Conservation (phyloP, 2,113 vertebrate species). For the Carassius carassius region DNA sequence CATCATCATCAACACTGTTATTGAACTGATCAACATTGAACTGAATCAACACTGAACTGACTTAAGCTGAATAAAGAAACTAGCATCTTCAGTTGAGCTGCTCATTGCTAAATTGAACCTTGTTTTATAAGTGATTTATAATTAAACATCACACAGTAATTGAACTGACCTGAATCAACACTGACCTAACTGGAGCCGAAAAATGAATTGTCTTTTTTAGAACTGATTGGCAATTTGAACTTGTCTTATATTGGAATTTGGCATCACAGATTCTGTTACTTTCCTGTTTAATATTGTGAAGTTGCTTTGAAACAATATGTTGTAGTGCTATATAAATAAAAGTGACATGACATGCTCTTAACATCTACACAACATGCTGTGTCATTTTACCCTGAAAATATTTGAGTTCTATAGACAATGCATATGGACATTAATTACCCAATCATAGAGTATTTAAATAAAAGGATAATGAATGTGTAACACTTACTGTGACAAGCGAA, state of each 20-base stretch:
- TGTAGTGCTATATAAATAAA: neutral
- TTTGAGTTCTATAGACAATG: neutral
- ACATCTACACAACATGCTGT: neutral
- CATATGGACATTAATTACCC: neutral
- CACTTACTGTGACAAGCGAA: conserved; percentile 97
- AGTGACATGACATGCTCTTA: neutral
- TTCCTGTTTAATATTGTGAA: neutral
- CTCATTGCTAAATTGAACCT: no score
- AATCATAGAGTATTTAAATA: neutral
- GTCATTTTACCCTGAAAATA: neutral
- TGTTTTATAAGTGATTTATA: no score
- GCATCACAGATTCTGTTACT: neutral
- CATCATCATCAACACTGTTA: no score
- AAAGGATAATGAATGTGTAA: neutral
- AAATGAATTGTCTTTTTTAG: neutral
- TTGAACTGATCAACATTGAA: no score
- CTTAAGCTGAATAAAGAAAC: no score
- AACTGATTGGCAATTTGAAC: neutral
- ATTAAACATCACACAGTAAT: neutral
- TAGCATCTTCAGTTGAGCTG: no score
- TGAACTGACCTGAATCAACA: neutral
- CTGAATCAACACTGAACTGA: no score
- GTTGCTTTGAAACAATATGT: neutral
- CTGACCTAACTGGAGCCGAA: neutral
- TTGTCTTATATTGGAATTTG: neutral